A percentile compares a stretch with the other conserved stretches of the same genome.
These are phyloP conservation scores for Malurus alboscapulatus DNA, from an alignment of 2,113 vertebrate genomes.

Conservation along the genomic window DNA sequence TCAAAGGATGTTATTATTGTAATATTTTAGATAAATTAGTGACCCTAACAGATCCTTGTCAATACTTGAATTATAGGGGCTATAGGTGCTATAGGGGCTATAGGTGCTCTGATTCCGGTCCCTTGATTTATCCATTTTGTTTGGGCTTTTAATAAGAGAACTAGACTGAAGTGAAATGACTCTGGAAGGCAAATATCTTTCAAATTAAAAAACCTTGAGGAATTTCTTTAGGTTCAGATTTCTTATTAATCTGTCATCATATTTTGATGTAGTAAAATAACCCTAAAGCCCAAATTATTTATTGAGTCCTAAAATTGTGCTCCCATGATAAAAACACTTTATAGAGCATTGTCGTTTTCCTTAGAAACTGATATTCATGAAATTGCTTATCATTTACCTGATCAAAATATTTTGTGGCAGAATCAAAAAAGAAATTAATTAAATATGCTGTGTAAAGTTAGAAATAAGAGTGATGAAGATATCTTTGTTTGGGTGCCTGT, in stretches of 20 bases:
- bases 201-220: neutral
- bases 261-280: neutral
- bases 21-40: neutral
- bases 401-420: neutral
- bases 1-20: neutral
- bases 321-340: neutral
- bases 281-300: neutral
- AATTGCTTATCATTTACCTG: neutral
- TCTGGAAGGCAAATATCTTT: neutral
- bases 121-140: neutral
- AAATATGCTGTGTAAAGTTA: neutral
- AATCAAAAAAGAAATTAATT: neutral
- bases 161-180: neutral
- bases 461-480: neutral
- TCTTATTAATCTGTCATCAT: neutral
- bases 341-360: neutral
- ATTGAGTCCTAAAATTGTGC: neutral
- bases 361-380: neutral
- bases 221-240: neutral
- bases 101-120: accelerated
- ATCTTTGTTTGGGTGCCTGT: neutral
- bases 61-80: neutral
- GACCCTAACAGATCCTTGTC: neutral
- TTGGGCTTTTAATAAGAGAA: neutral
- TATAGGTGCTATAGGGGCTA: accelerated